Evolutionary conservation across 64 coral and sea anemone genomes (phyloP), one percentile per base, ranked within the genome.

Genomic region (Stichodactyla helianthus): DNA sequence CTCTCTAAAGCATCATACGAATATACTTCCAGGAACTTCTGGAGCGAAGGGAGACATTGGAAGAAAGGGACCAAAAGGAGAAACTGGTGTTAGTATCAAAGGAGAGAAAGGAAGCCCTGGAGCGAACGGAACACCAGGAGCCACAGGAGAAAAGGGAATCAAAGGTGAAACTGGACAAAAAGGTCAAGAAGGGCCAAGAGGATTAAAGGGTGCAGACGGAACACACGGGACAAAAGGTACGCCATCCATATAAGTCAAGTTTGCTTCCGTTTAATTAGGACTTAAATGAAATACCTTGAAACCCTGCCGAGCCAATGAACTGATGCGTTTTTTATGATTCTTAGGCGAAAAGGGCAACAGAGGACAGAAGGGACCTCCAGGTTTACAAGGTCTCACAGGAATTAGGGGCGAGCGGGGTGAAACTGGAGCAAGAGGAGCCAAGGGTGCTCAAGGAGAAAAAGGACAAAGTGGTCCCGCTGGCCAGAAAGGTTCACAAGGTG

Each of bases 21-120:
- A 44, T 44, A 44, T 74, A 8, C 17, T 68, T 68, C 9, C 1
- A 74, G 68, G 68, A 74, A 74, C 22, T 8, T 13, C 10, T 31
- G 68, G 68, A 27, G 5, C 68, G 10, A 74, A 74, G 25, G 68
- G 68, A 28, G 25, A 74, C 26, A 26, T 20, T 54, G 85, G 85
- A 27, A 2, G 23, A 11, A 76, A 87, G 20, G 86, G 86, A 77
- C 20, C 12, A 15, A 87, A 76, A 13, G 86, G 86, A 78, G 26
- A 53, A 54, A 57, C 67, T 31, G 86, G 86, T 35, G 51, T 57
- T 8, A 31, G 68, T 74, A 13, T 11, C 71, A 87, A 77, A 57
- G 86, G 85, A n/a, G 85, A 77, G 6, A 87, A 87, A 77, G 85
- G 85, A 54, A 54, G 16, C n/a, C 19, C 35, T 14, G 84, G 84